Conservation (phyloP, 2,888 invertebrate genomes). For the Andrena chrysosceles region DNA sequence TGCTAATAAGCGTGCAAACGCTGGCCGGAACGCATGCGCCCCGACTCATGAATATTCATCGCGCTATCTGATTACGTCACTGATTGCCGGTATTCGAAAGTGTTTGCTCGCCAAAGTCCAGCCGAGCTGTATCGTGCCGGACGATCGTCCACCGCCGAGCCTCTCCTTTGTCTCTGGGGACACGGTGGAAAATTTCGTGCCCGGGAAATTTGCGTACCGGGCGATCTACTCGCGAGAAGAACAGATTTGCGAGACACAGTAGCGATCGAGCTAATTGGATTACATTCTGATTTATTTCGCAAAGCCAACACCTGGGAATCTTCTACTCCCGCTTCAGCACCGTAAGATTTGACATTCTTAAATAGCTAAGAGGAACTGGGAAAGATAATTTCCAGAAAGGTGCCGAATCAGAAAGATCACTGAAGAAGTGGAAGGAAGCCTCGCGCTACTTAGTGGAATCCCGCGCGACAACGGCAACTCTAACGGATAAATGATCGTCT, state of each 20-base stretch:
- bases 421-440: neutral
- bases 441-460: neutral
- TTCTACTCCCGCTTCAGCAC: no score
- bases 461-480: constrained; percentile 18
- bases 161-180: constrained; percentile 22
- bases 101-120: constrained; percentile 70
- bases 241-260: no score
- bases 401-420: neutral
- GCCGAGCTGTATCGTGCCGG: constrained; percentile 47
- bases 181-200: neutral
- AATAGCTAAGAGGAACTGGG: no score
- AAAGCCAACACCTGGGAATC: no score
- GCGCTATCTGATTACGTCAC: constrained; percentile 74
- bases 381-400: neutral
- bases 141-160: constrained; percentile 53
- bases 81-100: constrained; percentile 73
- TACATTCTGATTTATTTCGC: no score
- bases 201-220: neutral
- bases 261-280: no score
- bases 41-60: constrained; percentile 75
- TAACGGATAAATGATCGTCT: constrained; percentile 43
- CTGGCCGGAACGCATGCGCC: constrained; percentile 67
- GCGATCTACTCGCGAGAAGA: no score
- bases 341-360: no score
- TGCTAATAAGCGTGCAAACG: constrained; percentile 74